Percentiles rank a stretch among this genome's conserved stretches.
phyloP scores from a whole-genome alignment of 2,888 invertebrate genomes.

The Orchesellides sinensis region DNA sequence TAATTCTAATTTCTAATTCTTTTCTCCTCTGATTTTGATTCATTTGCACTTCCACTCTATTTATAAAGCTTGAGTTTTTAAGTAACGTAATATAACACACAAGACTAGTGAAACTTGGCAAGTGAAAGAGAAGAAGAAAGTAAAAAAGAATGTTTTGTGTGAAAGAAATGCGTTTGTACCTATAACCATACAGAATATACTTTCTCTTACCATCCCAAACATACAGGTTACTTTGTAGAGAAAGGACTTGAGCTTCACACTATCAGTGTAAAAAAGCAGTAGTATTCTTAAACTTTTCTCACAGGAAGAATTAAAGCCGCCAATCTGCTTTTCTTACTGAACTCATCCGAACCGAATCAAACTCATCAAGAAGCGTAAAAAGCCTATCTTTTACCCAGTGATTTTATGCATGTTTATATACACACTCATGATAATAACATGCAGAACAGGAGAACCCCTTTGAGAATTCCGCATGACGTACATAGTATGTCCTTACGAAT shows the following conservation, averaged over 20 bases:
- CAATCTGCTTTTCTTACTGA: constrained; percentile 39
- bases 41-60: constrained; percentile 63
- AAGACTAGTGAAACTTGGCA: background rate
- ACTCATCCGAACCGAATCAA: constrained; percentile 37
- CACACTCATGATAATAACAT: background rate
- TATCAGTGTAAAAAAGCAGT: background rate
- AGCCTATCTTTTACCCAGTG: background rate
- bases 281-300: constrained; percentile 24
- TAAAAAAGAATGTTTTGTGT: constrained; percentile 23
- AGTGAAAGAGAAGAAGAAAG: background rate
- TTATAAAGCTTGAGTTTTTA: constrained; percentile 47
- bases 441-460: background rate
- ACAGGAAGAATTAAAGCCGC: constrained; percentile 42
- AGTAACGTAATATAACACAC: constrained; percentile 57
- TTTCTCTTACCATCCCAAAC: too few species aligned
- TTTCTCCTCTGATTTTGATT: constrained; percentile 63
- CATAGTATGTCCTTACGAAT: background rate
- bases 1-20: constrained; percentile 63
- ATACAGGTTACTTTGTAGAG: constrained; percentile 13
- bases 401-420: background rate
- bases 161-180: constrained; percentile 26
- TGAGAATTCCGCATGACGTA: background rate
- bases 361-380: constrained; percentile 12
- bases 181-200: too few species aligned
- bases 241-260: constrained; percentile 27